Base-by-base conservation (phyloP, 2,113 vertebrate genomes). In the Setophaga kirtlandii region DNA sequence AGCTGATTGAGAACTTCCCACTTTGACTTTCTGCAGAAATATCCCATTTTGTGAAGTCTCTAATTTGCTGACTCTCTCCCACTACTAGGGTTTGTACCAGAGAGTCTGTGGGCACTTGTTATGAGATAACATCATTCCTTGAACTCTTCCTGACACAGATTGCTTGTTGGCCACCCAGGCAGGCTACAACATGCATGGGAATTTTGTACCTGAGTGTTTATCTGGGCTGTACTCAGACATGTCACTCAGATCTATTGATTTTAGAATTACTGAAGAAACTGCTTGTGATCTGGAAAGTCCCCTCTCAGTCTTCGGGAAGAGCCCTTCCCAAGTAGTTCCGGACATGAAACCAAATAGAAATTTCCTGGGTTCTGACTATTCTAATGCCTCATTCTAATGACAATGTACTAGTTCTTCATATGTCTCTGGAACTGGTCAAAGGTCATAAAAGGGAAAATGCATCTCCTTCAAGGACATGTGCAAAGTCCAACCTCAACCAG, bases 241-340 rank as follows among this genome's bases (percentile, higher is more conserved):
- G 39, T 83, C 71, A 58, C 41, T 89, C 76, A 79, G 18, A 80
- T 55, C 5, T 42, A 81, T 47, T 81, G 58, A 84, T 77, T 77
- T 93, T 81, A 80, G 56, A 81, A 84, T 79, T 74, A 80, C 41
- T 67, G 46, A 87, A 87, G 16, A 88, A 91, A 69, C 31, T 46
- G 15, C 30, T 68, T 59, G 15, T 56, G 59, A 87, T 60, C 33
- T 96, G 90, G 86, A 85, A 93, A 96, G 52, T 94, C 81, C 90
- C 73, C 18, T 52, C 27, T 21, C 33, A 17, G 64, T 37, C 56
- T 90, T 88, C 62, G 49, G 41, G 42, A 92, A 93, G 63, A 71
- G 31, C 19, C 37, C 42, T 52, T 62, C 59, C 59, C 67, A 89
- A 87, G 33, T 39, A 78, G 44, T 71, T 95, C 76, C 83, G 33